A percentile compares a stretch with the other conserved stretches of the same genome.
These are phyloP conservation scores for Rhabdornis inornatus DNA, from an alignment of 2,113 vertebrate species.

Conservation along the genomic window DNA sequence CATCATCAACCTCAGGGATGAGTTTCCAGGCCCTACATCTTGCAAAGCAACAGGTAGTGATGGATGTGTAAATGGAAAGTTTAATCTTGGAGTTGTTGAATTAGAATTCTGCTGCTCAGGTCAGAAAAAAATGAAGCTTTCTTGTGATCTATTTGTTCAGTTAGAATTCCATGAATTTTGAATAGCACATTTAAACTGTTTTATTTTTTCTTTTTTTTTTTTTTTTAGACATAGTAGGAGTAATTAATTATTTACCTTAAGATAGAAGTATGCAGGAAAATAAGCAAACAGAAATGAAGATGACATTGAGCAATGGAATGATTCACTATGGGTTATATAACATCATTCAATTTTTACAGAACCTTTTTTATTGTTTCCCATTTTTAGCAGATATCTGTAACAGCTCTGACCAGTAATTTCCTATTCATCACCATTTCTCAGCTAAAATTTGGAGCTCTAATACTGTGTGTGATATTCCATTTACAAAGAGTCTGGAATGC, in stretches of 20 bases:
- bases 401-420: neutral
- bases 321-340: neutral
- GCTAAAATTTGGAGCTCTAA: neutral
- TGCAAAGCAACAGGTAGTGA: neutral
- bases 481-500: neutral
- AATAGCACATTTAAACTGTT: neutral
- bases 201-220: too few relatives aligned
- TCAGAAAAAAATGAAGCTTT: neutral
- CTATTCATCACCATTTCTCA: neutral
- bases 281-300: neutral
- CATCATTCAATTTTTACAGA: neutral
- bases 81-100: neutral
- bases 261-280: neutral
- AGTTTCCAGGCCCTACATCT: neutral
- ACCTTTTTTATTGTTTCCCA: neutral
- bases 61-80: accelerated
- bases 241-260: neutral
- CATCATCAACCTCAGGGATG: neutral
- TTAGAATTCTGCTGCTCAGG: neutral
- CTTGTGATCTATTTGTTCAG: neutral
- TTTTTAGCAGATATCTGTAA: neutral
- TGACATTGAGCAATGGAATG: neutral
- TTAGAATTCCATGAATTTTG: neutral
- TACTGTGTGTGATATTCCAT: neutral
- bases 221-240: neutral